A percentile compares a stretch with the other conserved stretches of the same genome.
These are phyloP conservation scores for Drosophila guanche DNA, from an alignment of 1,140 invertebrate species.

Conservation along the genomic window DNA sequence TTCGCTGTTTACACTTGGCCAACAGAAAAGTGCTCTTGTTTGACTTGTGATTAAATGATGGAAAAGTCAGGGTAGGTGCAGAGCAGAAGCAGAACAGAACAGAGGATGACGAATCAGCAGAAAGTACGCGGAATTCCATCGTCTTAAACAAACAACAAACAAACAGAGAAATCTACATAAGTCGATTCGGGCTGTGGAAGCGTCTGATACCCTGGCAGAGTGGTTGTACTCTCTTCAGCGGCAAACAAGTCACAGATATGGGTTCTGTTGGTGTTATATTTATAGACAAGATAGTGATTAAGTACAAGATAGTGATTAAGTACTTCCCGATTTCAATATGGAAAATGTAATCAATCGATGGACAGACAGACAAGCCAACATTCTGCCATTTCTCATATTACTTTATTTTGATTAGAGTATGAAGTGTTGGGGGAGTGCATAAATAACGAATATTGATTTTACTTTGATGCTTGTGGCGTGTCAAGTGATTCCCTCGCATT, in stretches of 20 bases:
- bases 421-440: conserved; percentile 35
- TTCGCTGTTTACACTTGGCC: conserved; percentile 57
- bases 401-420: conserved; percentile 44
- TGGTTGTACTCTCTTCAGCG: too few relatives aligned
- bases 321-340: conserved; percentile 46
- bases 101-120: conserved; percentile 11
- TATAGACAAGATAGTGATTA: conserved; percentile 17
- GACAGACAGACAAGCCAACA: conserved; percentile 10
- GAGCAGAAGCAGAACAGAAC: neutral
- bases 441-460: conserved; percentile 18
- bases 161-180: too few relatives aligned
- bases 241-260: conserved; percentile 3
- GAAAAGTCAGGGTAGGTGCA: neutral
- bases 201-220: too few relatives aligned
- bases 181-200: too few relatives aligned
- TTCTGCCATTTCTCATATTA: conserved; percentile 20
- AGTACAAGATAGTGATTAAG: conserved; percentile 36
- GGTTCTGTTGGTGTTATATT: conserved; percentile 27
- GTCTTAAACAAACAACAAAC: conserved; percentile 28
- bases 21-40: conserved; percentile 52
- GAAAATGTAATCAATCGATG: conserved; percentile 55
- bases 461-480: too few relatives aligned
- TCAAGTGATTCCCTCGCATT: conserved; percentile 14
- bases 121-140: conserved; percentile 54
- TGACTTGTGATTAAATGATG: conserved; percentile 57